phyloP scores from a whole-genome alignment of 2,113 vertebrate genomes.

The Ictalurus punctatus region DNA sequence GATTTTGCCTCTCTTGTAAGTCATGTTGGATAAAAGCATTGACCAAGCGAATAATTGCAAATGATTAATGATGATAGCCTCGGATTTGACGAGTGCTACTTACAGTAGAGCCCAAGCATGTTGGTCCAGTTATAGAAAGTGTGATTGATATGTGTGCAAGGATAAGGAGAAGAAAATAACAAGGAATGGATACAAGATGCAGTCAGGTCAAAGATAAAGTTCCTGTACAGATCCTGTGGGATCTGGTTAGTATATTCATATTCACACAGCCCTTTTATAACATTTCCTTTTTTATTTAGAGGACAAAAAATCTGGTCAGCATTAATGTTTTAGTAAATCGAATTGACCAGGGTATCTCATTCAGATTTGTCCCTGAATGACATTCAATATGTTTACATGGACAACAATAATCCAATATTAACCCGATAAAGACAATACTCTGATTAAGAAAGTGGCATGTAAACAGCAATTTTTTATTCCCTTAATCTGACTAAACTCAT shows the following conservation, averaged over 20 bases:
- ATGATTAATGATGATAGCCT: constrained; percentile 1
- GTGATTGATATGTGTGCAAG: neutral
- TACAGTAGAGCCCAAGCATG: neutral
- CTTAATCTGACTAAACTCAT: no score
- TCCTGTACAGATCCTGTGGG: neutral
- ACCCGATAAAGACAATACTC: no score
- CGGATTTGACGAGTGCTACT: neutral
- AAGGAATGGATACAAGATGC: neutral
- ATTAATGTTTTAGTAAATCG: neutral
- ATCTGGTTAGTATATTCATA: neutral
- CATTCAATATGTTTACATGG: no score
- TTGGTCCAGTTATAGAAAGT: neutral
- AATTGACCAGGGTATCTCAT: no score
- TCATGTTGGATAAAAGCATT: neutral
- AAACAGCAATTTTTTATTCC: no score
- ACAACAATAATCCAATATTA: no score
- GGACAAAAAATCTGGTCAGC: neutral
- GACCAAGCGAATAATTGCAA: neutral
- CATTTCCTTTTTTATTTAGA: neutral
- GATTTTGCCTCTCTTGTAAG: neutral
- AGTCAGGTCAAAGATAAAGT: neutral
- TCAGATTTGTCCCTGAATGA: no score
- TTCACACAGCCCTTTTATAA: neutral
- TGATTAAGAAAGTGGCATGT: no score
- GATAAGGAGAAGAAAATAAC: neutral